Percentiles rank a stretch among this genome's conserved stretches.
Evolutionary conservation across 2,888 invertebrate genomes (phyloP).

Genomic region (Drosophila formosana): DNA sequence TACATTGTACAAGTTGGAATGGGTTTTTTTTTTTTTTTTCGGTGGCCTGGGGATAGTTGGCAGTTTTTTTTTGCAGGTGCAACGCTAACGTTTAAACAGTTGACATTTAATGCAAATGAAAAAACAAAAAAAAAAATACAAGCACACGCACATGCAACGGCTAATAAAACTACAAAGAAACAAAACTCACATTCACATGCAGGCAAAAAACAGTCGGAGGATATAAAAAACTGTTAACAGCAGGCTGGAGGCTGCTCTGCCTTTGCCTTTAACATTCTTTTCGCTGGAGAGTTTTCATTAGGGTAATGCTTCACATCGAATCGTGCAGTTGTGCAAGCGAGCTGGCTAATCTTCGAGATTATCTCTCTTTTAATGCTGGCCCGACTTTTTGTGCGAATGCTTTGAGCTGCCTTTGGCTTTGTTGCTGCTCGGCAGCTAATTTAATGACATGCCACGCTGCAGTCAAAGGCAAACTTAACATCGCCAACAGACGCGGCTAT

Average conservation of each 20-base stretch:
- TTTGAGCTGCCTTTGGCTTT: background rate
- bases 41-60: background rate
- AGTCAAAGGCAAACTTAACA: no score
- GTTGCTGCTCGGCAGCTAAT: background rate
- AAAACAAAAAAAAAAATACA: background rate
- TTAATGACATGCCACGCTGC: no score
- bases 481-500: no score
- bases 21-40: background rate
- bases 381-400: background rate
- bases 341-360: background rate
- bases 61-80: slow-evolving; percentile 47
- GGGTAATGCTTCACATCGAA: slow-evolving; percentile 19
- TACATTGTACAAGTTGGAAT: slow-evolving; percentile 25
- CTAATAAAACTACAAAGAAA: slow-evolving; percentile 7
- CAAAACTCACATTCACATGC: background rate
- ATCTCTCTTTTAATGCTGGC: no score
- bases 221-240: background rate
- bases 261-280: background rate
- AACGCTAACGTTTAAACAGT: slow-evolving; percentile 56
- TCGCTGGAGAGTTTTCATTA: slow-evolving; percentile 36
- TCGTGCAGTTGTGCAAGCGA: background rate
- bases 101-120: slow-evolving; percentile 28
- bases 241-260: background rate
- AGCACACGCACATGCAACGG: background rate
- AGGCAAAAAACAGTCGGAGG: background rate